Base-by-base conservation (phyloP, 2,888 invertebrate species). In the Ferdinandea cuprea region DNA sequence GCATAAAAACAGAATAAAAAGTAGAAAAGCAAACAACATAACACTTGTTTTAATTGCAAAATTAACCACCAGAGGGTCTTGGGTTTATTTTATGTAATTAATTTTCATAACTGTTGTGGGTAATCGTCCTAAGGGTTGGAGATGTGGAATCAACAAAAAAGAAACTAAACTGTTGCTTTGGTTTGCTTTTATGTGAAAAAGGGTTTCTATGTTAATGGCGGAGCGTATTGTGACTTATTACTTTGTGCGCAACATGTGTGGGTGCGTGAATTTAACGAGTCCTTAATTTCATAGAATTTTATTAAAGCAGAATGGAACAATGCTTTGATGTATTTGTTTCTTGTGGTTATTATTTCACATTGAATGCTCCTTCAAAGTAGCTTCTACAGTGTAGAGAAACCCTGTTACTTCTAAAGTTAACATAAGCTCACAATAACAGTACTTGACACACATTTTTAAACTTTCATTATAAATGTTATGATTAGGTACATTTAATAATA, bases 61-160 rank as follows among this genome's bases (percentile, higher is more conserved):
- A 78, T 54, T 61, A 72, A 66, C 78, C 72, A 72, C 78, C 78
- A 72, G 37, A 65, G 59, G 54, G 54, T 44, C 8, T 66, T 15
- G 37, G 59, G 19, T 79, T 72, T 66, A 44, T 52, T 66, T 59
- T 66, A 30, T 69, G 61, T 66, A 65, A 78, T 79, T 72, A 54
- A 69, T 69, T 69, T 77, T 56, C 30, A 46, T 56, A 61, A 63
- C 40, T 21, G 11, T 44, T 8, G 30, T 13, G 17, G 52, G 54
- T 44, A 61, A 28, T 44, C 44, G 19, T 44, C 44, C 44, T 9
- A 17, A 11, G 11, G 44, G 44, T 11, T 44, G 19, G 19, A 44
- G 11, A 3, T 44, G 19, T 17, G 19, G 11, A 19, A 19, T 4
- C 15, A 44, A 19, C n/a, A 44, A 19, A 2, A 19, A 19, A 19